Percentiles rank a stretch among this genome's conserved stretches.
Conservation (phyloP, 2,888 invertebrate genomes). For the Lamproptera curius region DNA sequence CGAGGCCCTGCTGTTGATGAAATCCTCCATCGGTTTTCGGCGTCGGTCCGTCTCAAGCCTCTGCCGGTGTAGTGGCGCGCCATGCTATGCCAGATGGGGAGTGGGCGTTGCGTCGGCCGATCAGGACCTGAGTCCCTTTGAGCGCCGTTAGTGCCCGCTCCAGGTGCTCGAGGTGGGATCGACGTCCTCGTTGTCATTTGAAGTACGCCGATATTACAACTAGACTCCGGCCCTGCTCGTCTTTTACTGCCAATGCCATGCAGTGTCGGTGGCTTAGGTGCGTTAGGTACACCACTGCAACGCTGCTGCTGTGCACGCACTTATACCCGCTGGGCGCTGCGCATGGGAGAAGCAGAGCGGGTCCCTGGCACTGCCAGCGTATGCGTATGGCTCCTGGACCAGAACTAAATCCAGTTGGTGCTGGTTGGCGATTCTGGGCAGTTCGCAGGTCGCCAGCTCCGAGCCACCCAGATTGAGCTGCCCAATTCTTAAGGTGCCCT, state of each 20-base stretch:
- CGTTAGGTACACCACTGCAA: neutral
- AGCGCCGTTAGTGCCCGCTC: neutral
- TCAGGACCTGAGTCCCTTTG: neutral
- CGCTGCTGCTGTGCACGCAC: too few species aligned
- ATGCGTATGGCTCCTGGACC: too few species aligned
- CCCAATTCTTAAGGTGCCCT: too few species aligned
- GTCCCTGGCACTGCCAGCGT: slow-evolving; percentile 26
- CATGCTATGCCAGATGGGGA: slow-evolving; percentile 23
- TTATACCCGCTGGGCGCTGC: too few species aligned
- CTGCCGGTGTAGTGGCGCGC: slow-evolving; percentile 10
- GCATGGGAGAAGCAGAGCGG: slow-evolving; percentile 5
- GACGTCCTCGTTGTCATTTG: too few species aligned
- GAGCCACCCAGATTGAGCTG: slow-evolving; percentile 29
- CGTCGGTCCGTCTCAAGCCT: slow-evolving; percentile 14
- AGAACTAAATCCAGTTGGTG: slow-evolving; percentile 26
- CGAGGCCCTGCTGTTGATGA: slow-evolving; percentile 13
- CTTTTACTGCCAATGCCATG: neutral
- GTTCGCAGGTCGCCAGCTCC: neutral
- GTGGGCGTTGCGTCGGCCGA: slow-evolving; percentile 20
- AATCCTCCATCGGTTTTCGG: slow-evolving; percentile 16
- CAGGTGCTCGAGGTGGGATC: neutral
- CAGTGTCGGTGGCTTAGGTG: neutral
- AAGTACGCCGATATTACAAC: neutral
- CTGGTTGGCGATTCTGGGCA: slow-evolving; percentile 18
- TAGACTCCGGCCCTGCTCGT: neutral